phyloP scores from a whole-genome alignment of 2,797 vertebrate genomes.

The Thamnophis elegans region DNA sequence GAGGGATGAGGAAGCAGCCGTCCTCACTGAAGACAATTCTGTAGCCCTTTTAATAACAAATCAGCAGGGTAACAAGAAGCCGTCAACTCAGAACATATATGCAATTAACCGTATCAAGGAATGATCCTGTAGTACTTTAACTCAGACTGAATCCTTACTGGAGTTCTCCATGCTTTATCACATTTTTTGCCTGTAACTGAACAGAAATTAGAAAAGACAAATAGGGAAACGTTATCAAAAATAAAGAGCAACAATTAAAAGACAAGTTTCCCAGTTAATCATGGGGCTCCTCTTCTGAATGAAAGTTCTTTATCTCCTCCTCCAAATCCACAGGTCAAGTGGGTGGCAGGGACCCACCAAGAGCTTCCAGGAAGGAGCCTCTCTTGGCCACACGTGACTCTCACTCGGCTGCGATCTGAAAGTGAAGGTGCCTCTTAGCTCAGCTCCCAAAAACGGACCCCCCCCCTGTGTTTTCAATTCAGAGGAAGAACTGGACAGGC shows the following conservation, averaged over 20 bases:
- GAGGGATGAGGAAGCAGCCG: background rate
- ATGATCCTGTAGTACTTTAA: background rate
- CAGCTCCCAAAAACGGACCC: background rate
- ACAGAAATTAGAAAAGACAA: background rate
- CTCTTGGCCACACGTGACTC: background rate
- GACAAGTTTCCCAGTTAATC: background rate
- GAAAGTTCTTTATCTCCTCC: background rate
- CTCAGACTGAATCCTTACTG: background rate
- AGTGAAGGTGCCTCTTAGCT: background rate
- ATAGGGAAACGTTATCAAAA: background rate
- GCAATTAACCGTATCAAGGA: background rate
- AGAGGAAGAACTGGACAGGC: background rate
- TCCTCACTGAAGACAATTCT: background rate
- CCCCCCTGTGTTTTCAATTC: background rate
- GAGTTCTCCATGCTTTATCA: background rate
- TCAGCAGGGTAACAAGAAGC: background rate
- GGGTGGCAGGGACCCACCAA: background rate
- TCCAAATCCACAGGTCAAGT: background rate
- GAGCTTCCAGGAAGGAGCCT: background rate
- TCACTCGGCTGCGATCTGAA: background rate
- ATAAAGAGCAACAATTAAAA: background rate
- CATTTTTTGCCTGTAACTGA: background rate
- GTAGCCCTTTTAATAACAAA: background rate
- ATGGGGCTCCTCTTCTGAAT: background rate
- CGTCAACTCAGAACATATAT: background rate